Evolutionary conservation across 2,888 invertebrate genomes (phyloP).

Genomic region (Nemurella pictetii): DNA sequence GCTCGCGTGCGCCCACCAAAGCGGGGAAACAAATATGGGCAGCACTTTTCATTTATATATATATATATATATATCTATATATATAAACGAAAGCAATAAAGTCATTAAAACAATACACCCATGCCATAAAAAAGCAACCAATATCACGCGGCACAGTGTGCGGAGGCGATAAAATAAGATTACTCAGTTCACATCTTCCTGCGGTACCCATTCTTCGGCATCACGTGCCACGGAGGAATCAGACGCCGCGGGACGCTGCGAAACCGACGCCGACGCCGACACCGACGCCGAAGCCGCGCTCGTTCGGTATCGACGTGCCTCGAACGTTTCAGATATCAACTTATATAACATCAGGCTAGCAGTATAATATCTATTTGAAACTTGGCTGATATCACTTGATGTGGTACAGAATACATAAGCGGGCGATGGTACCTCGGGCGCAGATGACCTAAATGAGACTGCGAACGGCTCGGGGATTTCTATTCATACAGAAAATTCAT

Average conservation of each 20-base stretch:
- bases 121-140: not conserved
- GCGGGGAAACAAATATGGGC: not conserved
- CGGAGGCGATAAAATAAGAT: not conserved
- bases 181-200: not conserved
- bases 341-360: not conserved
- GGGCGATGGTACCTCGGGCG: not conserved
- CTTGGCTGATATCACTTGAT: constrained; percentile 5
- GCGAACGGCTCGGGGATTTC: not conserved
- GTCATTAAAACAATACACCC: not conserved
- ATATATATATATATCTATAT: not conserved
- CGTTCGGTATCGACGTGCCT: not conserved
- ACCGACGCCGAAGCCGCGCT: too few relatives aligned
- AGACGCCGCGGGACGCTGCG: not conserved
- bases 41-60: not conserved
- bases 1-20: not conserved
- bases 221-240: constrained; percentile 7
- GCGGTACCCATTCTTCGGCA: not conserved
- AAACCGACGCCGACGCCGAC: too few relatives aligned
- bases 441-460: constrained; percentile 9
- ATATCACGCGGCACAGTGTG: not conserved
- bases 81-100: not conserved
- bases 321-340: constrained; percentile 2
- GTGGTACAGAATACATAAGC: constrained; percentile 3
- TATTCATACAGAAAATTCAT: not conserved
- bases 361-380: constrained; percentile 9